Conservation (phyloP, 2,797 vertebrate species). For the Labroides dimidiatus region DNA sequence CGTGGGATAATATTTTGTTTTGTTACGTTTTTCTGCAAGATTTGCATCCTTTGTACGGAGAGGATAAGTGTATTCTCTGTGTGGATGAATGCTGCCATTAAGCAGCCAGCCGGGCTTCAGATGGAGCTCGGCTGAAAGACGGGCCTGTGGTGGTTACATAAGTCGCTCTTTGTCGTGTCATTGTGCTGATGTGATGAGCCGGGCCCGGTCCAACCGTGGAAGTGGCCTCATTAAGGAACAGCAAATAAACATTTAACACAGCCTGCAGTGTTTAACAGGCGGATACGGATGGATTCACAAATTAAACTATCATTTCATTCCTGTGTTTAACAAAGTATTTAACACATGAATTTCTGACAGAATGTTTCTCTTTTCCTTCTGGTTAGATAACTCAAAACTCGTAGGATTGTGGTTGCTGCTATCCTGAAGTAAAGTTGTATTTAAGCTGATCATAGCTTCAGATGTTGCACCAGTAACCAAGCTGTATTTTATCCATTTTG, state of each 20-base stretch:
- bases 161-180: conserved; percentile 65
- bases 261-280: conserved; percentile 21
- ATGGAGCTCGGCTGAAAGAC: conserved; percentile 62
- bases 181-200: conserved; percentile 57
- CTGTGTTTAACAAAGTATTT: too few relatives aligned
- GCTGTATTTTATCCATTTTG: not conserved
- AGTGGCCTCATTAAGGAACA: conserved; percentile 56
- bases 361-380: too few relatives aligned
- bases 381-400: too few relatives aligned
- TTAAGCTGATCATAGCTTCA: not conserved
- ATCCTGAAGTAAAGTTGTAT: not conserved
- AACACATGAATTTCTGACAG: too few relatives aligned
- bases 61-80: conserved; percentile 46
- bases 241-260: conserved; percentile 28
- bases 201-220: conserved; percentile 30
- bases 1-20: conserved; percentile 26
- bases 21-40: conserved; percentile 12
- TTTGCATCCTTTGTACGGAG: conserved; percentile 35
- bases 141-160: conserved; percentile 72
- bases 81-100: conserved; percentile 66
- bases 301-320: not conserved
- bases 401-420: too few relatives aligned
- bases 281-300: not conserved
- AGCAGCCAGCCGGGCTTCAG: conserved; percentile 51
- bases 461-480: not conserved